Percentiles rank a stretch among this genome's conserved stretches.
These are phyloP conservation scores for Athalia circularis DNA, from an alignment of 2,888 invertebrate genomes.

Conservation along the genomic window DNA sequence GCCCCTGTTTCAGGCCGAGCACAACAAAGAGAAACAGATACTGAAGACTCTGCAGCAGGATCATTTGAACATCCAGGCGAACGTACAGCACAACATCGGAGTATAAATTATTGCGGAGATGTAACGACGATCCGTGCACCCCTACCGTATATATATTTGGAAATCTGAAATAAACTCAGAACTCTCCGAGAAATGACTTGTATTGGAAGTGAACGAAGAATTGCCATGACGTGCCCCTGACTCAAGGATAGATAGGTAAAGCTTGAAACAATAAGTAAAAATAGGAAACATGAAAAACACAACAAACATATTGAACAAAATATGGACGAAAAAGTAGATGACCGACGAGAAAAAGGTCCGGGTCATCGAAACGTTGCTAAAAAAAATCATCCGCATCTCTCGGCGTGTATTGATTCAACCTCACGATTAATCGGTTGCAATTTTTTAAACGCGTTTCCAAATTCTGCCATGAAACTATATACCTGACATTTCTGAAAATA, in stretches of 20 bases:
- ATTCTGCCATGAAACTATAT: too few species aligned
- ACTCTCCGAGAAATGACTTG: background rate
- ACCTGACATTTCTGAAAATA: too few species aligned
- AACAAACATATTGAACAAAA: background rate
- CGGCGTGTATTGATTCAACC: too few species aligned
- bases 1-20: constrained; percentile 64
- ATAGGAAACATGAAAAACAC: background rate
- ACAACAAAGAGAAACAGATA: constrained; percentile 69
- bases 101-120: constrained; percentile 54
- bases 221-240: constrained; percentile 23
- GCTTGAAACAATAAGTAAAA: background rate
- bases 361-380: too few species aligned
- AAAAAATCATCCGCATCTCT: too few species aligned
- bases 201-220: background rate
- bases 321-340: too few species aligned
- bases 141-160: background rate
- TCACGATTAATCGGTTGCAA: too few species aligned
- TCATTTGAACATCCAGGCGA: constrained; percentile 68
- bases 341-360: too few species aligned
- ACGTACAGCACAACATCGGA: constrained; percentile 65
- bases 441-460: too few species aligned
- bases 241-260: background rate
- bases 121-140: background rate
- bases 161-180: constrained; percentile 45
- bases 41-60: constrained; percentile 71